Percentiles rank a stretch among this genome's conserved stretches.
Evolutionary conservation across 2,888 invertebrate genomes (phyloP).

Genomic region (Rapana venosa): DNA sequence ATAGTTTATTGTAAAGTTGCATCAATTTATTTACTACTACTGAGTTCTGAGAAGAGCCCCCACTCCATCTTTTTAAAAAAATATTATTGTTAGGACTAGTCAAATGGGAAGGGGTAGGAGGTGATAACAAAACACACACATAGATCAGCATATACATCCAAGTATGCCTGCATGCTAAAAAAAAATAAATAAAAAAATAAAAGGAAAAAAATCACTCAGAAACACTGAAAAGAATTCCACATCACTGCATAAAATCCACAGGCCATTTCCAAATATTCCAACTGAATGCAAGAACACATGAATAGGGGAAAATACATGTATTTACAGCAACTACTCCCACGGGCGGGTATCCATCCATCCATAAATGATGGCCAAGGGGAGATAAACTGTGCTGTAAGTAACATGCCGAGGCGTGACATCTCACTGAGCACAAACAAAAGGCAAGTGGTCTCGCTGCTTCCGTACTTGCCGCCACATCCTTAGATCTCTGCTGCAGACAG

Average conservation of each 20-base stretch:
- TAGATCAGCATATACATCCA: no score
- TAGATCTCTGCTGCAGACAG: constrained; percentile 15
- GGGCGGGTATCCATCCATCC: constrained; percentile 14
- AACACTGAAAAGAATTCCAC: not conserved
- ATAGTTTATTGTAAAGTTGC: no score
- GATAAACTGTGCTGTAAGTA: not conserved
- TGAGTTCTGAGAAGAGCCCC: not conserved
- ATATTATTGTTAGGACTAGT: not conserved
- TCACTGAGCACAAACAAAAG: constrained; percentile 50
- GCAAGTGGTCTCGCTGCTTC: constrained; percentile 47
- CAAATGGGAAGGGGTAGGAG: not conserved
- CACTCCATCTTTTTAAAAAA: not conserved
- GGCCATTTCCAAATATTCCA: not conserved
- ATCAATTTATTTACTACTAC: not conserved
- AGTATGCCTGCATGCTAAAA: not conserved
- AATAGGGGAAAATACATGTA: not conserved
- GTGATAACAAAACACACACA: not conserved
- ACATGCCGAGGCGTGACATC: constrained; percentile 40
- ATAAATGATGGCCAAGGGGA: not conserved
- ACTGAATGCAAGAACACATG: not conserved
- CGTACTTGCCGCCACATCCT: constrained; percentile 49
- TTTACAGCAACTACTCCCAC: constrained; percentile 18
- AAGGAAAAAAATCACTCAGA: not conserved
- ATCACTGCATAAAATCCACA: not conserved
- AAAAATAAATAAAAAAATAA: not conserved